These are phyloP conservation scores for Orthonevra nobilis DNA, from an alignment of 2,888 invertebrate species.

Conservation along the genomic window DNA sequence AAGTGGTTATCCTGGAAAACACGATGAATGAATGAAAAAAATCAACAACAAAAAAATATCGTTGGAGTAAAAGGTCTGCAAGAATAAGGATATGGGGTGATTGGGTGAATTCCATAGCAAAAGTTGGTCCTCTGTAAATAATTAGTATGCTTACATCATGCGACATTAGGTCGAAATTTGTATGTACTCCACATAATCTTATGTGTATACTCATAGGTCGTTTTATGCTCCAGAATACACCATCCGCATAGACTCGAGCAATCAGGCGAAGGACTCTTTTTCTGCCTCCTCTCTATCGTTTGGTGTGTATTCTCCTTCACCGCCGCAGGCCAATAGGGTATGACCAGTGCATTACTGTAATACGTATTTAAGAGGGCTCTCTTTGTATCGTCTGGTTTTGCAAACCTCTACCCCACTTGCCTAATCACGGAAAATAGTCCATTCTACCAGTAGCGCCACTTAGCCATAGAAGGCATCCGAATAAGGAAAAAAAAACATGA, in stretches of 20 bases:
- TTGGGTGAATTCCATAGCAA: constrained; percentile 46
- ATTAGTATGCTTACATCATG: constrained; percentile 66
- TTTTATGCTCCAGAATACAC: constrained; percentile 46
- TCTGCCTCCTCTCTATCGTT: constrained; percentile 21
- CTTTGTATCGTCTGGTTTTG: constrained; percentile 17
- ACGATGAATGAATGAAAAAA: constrained; percentile 36
- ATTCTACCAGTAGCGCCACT: constrained; percentile 40
- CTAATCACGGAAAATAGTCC: constrained; percentile 60
- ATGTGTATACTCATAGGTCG: constrained; percentile 11
- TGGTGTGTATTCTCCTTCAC: constrained; percentile 35
- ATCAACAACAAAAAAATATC: constrained; percentile 15
- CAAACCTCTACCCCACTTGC: constrained; percentile 62
- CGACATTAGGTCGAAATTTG: constrained; percentile 62
- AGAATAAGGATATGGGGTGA: constrained; percentile 6
- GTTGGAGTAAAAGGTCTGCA: not conserved
- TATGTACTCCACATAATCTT: constrained; percentile 48
- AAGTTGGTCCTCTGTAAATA: constrained; percentile 64
- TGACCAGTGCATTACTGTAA: constrained; percentile 66
- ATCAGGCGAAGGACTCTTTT: constrained; percentile 44
- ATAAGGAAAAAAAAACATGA: constrained; percentile 9
- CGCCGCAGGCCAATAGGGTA: constrained; percentile 48
- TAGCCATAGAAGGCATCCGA: constrained; percentile 56
- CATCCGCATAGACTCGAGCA: constrained; percentile 47
- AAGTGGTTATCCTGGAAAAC: constrained; percentile 41
- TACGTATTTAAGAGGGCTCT: constrained; percentile 60